Base-by-base conservation (phyloP, 2,888 invertebrate species). In the Luffia ferchaultella region DNA sequence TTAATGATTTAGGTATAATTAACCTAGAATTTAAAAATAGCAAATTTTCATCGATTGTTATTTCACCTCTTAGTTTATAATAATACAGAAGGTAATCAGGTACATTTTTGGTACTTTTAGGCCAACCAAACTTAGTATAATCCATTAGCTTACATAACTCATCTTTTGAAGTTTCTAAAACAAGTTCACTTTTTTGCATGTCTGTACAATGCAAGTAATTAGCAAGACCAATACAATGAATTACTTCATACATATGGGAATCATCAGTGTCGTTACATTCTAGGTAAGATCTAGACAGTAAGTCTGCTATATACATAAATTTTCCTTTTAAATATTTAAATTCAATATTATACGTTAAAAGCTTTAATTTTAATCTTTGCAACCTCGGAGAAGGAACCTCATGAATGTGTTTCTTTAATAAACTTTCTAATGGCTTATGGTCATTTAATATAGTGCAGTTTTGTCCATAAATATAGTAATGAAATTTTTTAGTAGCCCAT, bases 401-500 rank as follows among this genome's bases (percentile, higher is more conserved):
- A 54, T 64, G 60, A 47, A 65, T 53, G 40, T 54, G 50, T 40
- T 59, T 59, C 50, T 62, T 62, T 20, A 64, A 52, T 40, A 65
- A 53, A 3, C 55, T 52, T 42, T 66, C 62, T n/a, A 67, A 30
- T 15, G 65, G 65, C 47, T 67, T 68, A 49, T 68, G 65, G 54
- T 70, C 62, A 48, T 60, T 65, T 48, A 61, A 44, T 12, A 61
- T 54, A 17, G 48, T 55, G 42, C 61, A 53, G 52, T 60, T 49
- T n/a, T 56, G 47, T 2, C 63, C 62, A 58, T 58, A 62, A 3
- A 63, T 54, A 55, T 58, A 65, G 42, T 60, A 60, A 56, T 67
- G 63, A 56, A 69, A 70, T 54, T 65, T 65, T 51, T 60, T 54
- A 42, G 59, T 60, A 2, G 65, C 62, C 54, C 63, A 65, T 2